These are phyloP conservation scores for Malacosoma neustria DNA, from an alignment of 2,888 invertebrate species.

Conservation along the genomic window DNA sequence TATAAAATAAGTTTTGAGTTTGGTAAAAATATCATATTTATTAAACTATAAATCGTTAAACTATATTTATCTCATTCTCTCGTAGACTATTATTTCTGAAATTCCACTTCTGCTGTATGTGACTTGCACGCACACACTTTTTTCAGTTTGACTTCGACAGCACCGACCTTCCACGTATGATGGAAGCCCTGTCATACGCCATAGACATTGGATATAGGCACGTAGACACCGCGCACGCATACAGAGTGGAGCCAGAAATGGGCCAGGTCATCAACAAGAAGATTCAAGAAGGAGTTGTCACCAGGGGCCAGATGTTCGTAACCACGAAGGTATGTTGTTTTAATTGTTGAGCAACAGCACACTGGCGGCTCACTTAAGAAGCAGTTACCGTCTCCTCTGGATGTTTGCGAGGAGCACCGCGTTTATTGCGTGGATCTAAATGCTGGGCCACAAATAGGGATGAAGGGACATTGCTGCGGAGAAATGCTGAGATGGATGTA, in stretches of 20 bases:
- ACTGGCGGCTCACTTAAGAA: too few species aligned
- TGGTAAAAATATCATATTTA: too few species aligned
- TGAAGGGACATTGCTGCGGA: too few species aligned
- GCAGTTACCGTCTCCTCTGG: too few species aligned
- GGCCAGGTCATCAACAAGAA: constrained; percentile 75
- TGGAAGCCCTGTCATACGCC: constrained; percentile 31
- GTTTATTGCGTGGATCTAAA: too few species aligned
- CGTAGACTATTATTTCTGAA: neutral
- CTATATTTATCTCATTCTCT: neutral
- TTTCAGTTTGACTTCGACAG: constrained; percentile 29
- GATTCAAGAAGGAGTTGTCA: constrained; percentile 53
- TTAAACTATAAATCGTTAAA: too few species aligned
- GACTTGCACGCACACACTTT: too few species aligned
- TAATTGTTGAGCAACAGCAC: too few species aligned
- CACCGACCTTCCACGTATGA: constrained; percentile 30
- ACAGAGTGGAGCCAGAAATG: constrained; percentile 76
- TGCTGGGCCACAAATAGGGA: too few species aligned
- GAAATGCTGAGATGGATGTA: too few species aligned
- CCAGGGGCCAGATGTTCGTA: neutral
- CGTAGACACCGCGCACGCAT: neutral
- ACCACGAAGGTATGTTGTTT: neutral
- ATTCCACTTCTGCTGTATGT: neutral
- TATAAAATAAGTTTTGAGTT: too few species aligned
- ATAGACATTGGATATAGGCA: neutral
- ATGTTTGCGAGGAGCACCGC: too few species aligned